A percentile compares a stretch with the other conserved stretches of the same genome.
Evolutionary conservation across 2,888 invertebrate species (phyloP).

Genomic region (Sylvicola cinctus): DNA sequence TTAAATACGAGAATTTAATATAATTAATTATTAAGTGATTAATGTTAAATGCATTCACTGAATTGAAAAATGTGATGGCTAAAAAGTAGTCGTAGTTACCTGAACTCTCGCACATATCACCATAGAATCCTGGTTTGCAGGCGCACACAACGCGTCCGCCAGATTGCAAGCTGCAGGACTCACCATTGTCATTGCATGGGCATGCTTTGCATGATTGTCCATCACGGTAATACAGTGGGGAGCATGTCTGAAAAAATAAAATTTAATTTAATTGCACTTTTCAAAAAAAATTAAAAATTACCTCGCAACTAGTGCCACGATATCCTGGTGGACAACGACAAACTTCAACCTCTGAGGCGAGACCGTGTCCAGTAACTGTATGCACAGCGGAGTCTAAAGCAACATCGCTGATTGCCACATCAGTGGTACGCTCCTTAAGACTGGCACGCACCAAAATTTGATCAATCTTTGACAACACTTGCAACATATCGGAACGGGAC

Average conservation of each 20-base stretch:
- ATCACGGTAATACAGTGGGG: conserved; percentile 50
- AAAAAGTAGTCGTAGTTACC: too few relatives aligned
- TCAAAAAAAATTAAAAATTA: conserved; percentile 10
- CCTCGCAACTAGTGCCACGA: conserved; percentile 65
- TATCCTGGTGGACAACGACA: conserved; percentile 73
- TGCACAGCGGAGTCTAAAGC: conserved; percentile 66
- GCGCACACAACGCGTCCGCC: conserved; percentile 42
- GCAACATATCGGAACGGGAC: conserved; percentile 65
- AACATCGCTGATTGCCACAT: conserved; percentile 53
- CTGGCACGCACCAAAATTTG: conserved; percentile 69
- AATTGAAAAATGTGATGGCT: too few relatives aligned
- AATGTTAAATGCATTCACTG: too few relatives aligned
- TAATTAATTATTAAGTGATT: too few relatives aligned
- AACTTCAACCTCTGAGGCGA: conserved; percentile 61
- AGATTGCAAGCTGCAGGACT: conserved; percentile 36
- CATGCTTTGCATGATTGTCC: conserved; percentile 36
- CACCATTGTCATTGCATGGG: conserved; percentile 38
- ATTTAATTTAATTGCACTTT: conserved; percentile 1
- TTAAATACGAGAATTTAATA: too few relatives aligned
- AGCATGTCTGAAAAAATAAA: conserved; percentile 33
- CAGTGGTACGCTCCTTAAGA: conserved; percentile 24
- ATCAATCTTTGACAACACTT: conserved; percentile 62
- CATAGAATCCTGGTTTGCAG: conserved; percentile 42
- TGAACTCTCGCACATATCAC: too few relatives aligned
- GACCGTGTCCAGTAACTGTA: conserved; percentile 34